Evolutionary conservation across 53 echinoderm and acorn worm species (phyloP).

Genomic region (Echinarachnius parma): DNA sequence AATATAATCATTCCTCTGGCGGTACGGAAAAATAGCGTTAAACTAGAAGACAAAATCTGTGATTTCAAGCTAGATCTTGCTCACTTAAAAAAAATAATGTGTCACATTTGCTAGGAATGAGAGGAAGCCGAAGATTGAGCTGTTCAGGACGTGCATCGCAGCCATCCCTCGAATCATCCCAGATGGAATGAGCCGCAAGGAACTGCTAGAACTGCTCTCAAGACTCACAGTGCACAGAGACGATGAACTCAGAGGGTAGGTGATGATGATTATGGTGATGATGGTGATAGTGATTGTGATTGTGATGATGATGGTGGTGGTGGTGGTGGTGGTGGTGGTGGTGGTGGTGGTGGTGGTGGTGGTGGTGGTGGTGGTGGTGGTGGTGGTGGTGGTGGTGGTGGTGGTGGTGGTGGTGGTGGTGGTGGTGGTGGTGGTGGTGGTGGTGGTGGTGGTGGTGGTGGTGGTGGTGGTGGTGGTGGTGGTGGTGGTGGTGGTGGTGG

Average conservation of each 20-base stretch:
- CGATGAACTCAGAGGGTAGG: slow-evolving; percentile 97
- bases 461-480: slow-evolving; percentile 1
- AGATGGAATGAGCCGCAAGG: slow-evolving; percentile 89
- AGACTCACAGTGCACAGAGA: slow-evolving; percentile 93
- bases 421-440: slow-evolving; percentile 29
- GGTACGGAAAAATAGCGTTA: too few species aligned
- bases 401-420: slow-evolving; percentile 18
- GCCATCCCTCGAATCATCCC: slow-evolving; percentile 95
- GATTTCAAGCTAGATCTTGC: too few species aligned
- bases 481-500: slow-evolving; percentile 17
- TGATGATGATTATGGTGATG: slow-evolving; percentile 11
- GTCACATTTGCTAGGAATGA: slow-evolving; percentile 62
- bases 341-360: slow-evolving; percentile 10
- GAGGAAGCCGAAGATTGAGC: slow-evolving; percentile 94
- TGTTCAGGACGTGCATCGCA: slow-evolving; percentile 94
- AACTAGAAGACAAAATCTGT: too few species aligned
- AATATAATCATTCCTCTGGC: too few species aligned
- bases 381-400: slow-evolving; percentile 12
- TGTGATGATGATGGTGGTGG: slow-evolving; percentile 36
- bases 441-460: slow-evolving; percentile 9
- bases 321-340: slow-evolving; percentile 14
- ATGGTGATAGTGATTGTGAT: slow-evolving; percentile 8
- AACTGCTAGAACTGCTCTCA: slow-evolving; percentile 82
- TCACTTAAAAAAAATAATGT: too few species aligned
- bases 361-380: slow-evolving; percentile 8